Conservation (phyloP, 2,888 invertebrate genomes). For the Macrosiphum euphorbiae region DNA sequence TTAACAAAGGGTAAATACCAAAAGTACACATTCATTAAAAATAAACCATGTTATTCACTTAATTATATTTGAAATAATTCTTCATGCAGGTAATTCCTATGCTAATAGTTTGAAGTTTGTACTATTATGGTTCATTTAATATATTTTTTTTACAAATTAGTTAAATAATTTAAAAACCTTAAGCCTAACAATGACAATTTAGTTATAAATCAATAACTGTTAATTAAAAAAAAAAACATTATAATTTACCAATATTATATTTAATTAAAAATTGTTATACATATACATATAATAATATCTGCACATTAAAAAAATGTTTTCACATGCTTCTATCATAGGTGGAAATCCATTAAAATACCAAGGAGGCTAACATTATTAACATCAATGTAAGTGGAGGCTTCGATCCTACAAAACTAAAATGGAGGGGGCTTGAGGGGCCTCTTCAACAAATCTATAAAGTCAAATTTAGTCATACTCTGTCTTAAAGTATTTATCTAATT, state of each 20-base stretch:
- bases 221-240: not conserved
- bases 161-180: not conserved
- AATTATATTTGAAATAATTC: not conserved
- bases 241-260: not conserved
- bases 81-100: not conserved
- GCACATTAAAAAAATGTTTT: not conserved
- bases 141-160: not conserved
- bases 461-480: not conserved
- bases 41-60: not conserved
- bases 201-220: not conserved
- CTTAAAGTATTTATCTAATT: not conserved
- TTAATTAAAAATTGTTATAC: not conserved
- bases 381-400: too few relatives aligned
- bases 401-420: too few relatives aligned
- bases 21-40: not conserved
- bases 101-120: not conserved
- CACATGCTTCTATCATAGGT: not conserved
- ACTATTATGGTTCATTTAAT: not conserved
- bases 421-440: too few relatives aligned
- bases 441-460: not conserved
- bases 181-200: not conserved
- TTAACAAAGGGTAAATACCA: not conserved
- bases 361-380: too few relatives aligned
- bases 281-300: too few relatives aligned
- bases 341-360: too few relatives aligned